phyloP scores from a whole-genome alignment of 2,113 vertebrate genomes.

The Coptodon rendalli region DNA sequence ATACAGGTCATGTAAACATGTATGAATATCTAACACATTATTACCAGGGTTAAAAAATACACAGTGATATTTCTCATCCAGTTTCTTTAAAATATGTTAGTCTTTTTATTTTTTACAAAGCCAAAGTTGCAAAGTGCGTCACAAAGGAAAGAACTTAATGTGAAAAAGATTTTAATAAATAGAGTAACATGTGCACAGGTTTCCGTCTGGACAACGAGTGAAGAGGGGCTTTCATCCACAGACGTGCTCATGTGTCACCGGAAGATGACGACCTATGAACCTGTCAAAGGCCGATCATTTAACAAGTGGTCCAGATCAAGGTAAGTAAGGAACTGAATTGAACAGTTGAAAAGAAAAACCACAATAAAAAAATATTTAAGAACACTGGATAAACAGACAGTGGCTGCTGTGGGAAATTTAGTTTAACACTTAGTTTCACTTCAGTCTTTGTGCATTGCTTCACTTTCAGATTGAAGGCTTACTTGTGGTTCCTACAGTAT shows the following conservation, averaged over 20 bases:
- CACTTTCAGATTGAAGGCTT: neutral
- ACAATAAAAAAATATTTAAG: rapidly evolving
- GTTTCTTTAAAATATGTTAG: rapidly evolving
- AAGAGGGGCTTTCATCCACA: neutral
- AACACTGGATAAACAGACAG: neutral
- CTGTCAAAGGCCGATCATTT: rapidly evolving
- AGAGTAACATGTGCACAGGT: rapidly evolving
- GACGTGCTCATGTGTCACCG: neutral
- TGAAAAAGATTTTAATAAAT: neutral
- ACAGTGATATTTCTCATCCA: rapidly evolving
- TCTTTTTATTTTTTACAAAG: rapidly evolving
- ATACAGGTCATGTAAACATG: neutral
- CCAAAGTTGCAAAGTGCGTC: rapidly evolving
- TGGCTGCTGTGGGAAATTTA: neutral
- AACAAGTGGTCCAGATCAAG: rapidly evolving
- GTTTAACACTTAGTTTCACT: neutral
- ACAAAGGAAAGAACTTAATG: neutral
- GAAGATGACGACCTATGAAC: rapidly evolving
- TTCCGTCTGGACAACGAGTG: neutral
- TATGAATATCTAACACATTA: rapidly evolving
- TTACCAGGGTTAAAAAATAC: neutral
- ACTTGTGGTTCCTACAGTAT: rapidly evolving
- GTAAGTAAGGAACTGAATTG: neutral
- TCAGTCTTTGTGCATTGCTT: neutral
- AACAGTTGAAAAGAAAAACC: neutral